A percentile compares a stretch with the other conserved stretches of the same genome.
These are phyloP conservation scores for Pycnonotus jocosus DNA, from an alignment of 2,113 vertebrate genomes.

Conservation along the genomic window DNA sequence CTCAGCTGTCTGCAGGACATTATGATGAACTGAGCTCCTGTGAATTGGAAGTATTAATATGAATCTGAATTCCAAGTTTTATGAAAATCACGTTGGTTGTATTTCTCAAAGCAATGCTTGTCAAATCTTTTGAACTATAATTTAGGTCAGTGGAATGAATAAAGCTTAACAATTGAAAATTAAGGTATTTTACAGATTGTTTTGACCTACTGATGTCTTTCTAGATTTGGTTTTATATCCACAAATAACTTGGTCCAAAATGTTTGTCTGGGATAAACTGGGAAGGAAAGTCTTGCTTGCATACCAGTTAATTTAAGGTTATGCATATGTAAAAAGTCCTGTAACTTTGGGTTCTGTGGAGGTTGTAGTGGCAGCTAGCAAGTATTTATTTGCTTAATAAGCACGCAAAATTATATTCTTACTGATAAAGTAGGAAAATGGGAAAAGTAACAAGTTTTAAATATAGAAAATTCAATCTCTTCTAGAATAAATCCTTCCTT, in stretches of 20 bases:
- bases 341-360: neutral
- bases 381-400: neutral
- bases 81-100: neutral
- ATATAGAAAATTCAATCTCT: neutral
- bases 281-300: neutral
- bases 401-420: neutral
- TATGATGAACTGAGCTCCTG: neutral
- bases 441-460: neutral
- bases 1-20: neutral
- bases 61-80: neutral
- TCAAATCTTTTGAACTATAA: neutral
- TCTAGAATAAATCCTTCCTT: neutral
- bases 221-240: neutral
- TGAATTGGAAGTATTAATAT: neutral
- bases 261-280: neutral
- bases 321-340: neutral
- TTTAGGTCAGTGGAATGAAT: neutral
- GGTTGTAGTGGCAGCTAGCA: neutral
- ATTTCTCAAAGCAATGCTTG: neutral
- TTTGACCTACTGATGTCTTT: neutral
- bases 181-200: neutral
- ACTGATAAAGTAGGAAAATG: neutral
- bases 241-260: neutral
- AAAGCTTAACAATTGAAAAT: neutral
- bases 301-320: neutral